Percentiles rank a stretch among this genome's conserved stretches.
These are phyloP conservation scores for Myocastor coypus DNA, from an alignment of 2,113 vertebrate genomes.

Conservation along the genomic window DNA sequence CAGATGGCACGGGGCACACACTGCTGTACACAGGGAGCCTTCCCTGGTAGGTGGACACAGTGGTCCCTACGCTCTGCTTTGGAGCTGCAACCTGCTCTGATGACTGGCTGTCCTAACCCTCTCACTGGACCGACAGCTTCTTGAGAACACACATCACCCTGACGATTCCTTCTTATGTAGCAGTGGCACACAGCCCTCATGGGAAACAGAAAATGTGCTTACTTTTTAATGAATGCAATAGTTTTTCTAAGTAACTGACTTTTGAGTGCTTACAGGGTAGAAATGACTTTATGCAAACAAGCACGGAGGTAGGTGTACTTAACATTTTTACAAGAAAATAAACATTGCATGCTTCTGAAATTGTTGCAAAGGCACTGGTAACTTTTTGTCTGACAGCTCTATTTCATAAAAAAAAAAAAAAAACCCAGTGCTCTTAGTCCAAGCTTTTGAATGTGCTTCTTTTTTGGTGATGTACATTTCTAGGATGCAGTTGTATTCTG, in stretches of 20 bases:
- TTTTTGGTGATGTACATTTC: background rate
- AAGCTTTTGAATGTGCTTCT: background rate
- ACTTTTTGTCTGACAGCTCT: background rate
- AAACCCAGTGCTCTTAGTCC: background rate
- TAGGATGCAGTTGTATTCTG: background rate
- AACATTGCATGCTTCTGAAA: background rate
- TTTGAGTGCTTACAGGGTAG: background rate
- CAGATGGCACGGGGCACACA: background rate
- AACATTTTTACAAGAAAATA: conserved; percentile 7
- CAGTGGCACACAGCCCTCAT: background rate
- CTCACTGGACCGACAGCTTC: background rate
- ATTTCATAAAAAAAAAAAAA: background rate
- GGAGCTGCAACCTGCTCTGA: background rate
- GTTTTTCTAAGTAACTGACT: background rate
- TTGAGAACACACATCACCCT: background rate
- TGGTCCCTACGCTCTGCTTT: background rate
- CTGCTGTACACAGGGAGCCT: background rate
- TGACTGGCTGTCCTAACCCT: background rate
- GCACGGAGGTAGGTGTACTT: background rate
- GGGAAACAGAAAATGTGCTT: background rate
- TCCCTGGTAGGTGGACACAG: background rate
- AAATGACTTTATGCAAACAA: conserved; percentile 9
- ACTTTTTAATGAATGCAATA: background rate
- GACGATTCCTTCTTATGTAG: background rate
- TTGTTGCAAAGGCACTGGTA: background rate